phyloP scores from a whole-genome alignment of 2,888 invertebrate species.

The Elmis aenea region DNA sequence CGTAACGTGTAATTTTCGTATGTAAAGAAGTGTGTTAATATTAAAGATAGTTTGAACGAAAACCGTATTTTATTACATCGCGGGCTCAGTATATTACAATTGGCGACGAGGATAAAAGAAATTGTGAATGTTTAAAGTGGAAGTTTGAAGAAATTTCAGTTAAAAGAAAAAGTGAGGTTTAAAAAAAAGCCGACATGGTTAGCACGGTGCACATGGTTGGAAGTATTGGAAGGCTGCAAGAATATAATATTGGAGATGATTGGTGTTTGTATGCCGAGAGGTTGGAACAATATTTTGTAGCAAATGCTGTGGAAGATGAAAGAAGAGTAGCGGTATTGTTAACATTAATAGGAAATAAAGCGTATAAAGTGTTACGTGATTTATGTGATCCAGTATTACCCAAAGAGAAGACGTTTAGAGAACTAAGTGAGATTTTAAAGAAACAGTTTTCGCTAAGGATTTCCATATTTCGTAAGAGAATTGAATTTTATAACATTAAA shows the following conservation, averaged over 20 bases:
- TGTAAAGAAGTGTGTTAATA: too few species aligned
- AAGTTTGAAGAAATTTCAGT: too few species aligned
- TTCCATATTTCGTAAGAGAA: constrained; percentile 5
- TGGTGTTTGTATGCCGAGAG: constrained; percentile 17
- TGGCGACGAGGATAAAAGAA: too few species aligned
- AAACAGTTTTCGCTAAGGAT: constrained; percentile 3
- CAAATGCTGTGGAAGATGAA: constrained; percentile 17
- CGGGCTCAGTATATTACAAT: too few species aligned
- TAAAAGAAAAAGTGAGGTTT: too few species aligned
- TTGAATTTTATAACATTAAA: constrained; percentile 3
- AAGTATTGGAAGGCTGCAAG: constrained; percentile 8
- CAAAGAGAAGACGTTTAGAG: constrained; percentile 19
- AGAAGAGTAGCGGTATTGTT: constrained; percentile 20
- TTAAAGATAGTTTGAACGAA: too few species aligned
- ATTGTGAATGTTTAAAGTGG: too few species aligned
- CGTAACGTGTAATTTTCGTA: too few species aligned
- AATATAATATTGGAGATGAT: constrained; percentile 10
- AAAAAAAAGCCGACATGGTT: too few species aligned
- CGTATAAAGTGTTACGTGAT: constrained; percentile 18
- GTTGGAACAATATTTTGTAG: constrained; percentile 23
- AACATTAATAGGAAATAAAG: constrained; percentile 14
- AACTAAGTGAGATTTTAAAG: constrained; percentile 11
- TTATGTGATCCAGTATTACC: constrained; percentile 21
- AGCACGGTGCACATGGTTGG: neutral
- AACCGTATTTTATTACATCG: too few species aligned